These are phyloP conservation scores for Sorex araneus DNA, from an alignment of 2,113 vertebrate species.

Conservation along the genomic window DNA sequence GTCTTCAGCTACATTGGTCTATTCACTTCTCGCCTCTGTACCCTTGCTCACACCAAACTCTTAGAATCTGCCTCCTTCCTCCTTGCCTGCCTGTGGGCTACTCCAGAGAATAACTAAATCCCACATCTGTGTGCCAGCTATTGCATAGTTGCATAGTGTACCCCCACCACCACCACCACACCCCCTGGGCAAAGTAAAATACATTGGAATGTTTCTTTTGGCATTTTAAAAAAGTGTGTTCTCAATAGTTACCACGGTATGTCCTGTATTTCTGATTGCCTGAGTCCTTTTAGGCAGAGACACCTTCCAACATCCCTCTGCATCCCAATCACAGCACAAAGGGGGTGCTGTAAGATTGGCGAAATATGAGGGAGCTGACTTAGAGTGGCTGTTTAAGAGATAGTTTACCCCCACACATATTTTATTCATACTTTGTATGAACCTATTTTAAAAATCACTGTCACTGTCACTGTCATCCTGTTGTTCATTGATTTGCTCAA, in stretches of 20 bases:
- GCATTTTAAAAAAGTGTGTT: neutral
- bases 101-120: neutral
- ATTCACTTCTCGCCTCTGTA: too few species aligned
- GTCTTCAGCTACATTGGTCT: neutral
- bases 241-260: neutral
- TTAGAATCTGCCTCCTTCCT: neutral
- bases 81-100: neutral
- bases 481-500: too few species aligned
- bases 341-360: neutral
- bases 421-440: neutral
- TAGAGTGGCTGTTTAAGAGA: neutral
- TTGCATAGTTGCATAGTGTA: fast-evolving
- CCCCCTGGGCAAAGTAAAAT: neutral
- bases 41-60: neutral
- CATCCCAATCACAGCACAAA: neutral
- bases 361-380: neutral
- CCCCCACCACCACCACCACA: too few species aligned
- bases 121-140: neutral
- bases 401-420: neutral
- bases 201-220: neutral
- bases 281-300: neutral
- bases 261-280: neutral
- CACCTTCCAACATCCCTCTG: neutral
- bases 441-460: neutral
- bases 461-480: too few species aligned